Percentiles rank a stretch among this genome's conserved stretches.
These are phyloP conservation scores for Dendrolimus kikuchii DNA, from an alignment of 1,140 invertebrate species.

Conservation along the genomic window DNA sequence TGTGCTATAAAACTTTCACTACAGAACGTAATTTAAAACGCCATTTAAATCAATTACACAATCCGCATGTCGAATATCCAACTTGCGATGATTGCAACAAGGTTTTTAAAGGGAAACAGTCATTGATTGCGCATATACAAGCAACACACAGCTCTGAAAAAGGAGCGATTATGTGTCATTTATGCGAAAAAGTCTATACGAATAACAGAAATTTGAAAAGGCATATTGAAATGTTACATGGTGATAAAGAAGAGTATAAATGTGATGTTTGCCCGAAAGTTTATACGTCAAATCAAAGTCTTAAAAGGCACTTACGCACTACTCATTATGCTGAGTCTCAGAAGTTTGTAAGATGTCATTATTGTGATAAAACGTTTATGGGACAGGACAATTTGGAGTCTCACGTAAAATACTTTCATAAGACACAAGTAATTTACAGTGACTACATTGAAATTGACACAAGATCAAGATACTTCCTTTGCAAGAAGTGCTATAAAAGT, in stretches of 20 bases:
- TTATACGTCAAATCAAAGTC: slow-evolving; percentile 46
- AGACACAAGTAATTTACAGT: slow-evolving; percentile 7
- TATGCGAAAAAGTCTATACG: slow-evolving; percentile 40
- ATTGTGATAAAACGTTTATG: slow-evolving; percentile 21
- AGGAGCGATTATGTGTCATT: slow-evolving; percentile 25
- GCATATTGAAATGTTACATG: slow-evolving; percentile 40
- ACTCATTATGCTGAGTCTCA: slow-evolving; percentile 19
- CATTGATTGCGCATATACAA: slow-evolving; percentile 37
- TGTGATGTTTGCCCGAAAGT: slow-evolving; percentile 46
- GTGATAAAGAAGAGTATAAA: slow-evolving; percentile 30
- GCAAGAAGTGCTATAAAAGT: slow-evolving; percentile 26
- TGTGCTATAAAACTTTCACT: slow-evolving; percentile 42
- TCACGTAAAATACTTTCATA: slow-evolving; percentile 21
- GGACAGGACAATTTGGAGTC: slow-evolving; percentile 25
- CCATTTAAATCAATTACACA: slow-evolving; percentile 38
- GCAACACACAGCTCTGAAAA: slow-evolving; percentile 18
- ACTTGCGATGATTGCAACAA: slow-evolving; percentile 41
- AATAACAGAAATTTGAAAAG: slow-evolving; percentile 40
- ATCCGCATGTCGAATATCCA: slow-evolving; percentile 28
- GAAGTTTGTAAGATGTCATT: slow-evolving; percentile 20
- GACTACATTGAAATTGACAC: slow-evolving; percentile 6
- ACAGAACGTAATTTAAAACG: slow-evolving; percentile 43
- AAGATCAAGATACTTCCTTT: slow-evolving; percentile 10
- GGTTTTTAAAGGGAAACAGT: slow-evolving; percentile 35
- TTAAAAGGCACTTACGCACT: slow-evolving; percentile 29